Evolutionary conservation across 2,113 vertebrate genomes (phyloP), one percentile per base, ranked within the genome.

Genomic region (Centropristis striata): DNA sequence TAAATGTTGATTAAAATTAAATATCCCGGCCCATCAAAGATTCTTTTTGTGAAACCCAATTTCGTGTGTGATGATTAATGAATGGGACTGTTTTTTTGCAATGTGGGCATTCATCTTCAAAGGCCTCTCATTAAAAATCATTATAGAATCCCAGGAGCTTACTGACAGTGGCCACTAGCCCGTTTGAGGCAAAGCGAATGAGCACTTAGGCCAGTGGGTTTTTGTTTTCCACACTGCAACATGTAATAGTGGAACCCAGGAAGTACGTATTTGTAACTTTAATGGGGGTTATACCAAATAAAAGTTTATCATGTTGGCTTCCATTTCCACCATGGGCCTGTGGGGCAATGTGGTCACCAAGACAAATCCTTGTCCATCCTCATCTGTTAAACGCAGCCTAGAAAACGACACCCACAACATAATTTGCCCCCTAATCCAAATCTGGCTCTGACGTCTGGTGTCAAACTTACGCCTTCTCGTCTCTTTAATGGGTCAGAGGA

Each of bases 341-440:
- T 54, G 57, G 51, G 57, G 63, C 37, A 64, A 42, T 37, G 57
- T 71, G 76, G 32, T 83, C 58, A 83, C 50, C 41, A 69, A 57
- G 63, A 83, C 73, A 90, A 81, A 83, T 79, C 75, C 65, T 46
- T 79, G 72, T 81, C 72, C 71, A 71, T 36, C 78, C 39, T 86
- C 65, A 80, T 81, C 74, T 84, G 36, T 57, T 67, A 44, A 75
- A 81, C 25, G 12, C 44, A 82, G 50, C 81, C 80, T 76, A 78
- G 80, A 84, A 90, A 88, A 85, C 57, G 68, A 89, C 77, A 86
- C 80, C 78, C 87, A 75, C 82, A 68, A 89, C 85, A 85, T 77
- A 84, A 82, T 87, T 86, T 67, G 60, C 75, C 71, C 79, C 50
- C 37, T 88, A 89, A 91, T 91, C 85, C 85, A 89, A 90, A 93